Evolutionary conservation across 2,797 vertebrate genomes (phyloP), one percentile per base, ranked within the genome.

Genomic region (Chrosomus eos): DNA sequence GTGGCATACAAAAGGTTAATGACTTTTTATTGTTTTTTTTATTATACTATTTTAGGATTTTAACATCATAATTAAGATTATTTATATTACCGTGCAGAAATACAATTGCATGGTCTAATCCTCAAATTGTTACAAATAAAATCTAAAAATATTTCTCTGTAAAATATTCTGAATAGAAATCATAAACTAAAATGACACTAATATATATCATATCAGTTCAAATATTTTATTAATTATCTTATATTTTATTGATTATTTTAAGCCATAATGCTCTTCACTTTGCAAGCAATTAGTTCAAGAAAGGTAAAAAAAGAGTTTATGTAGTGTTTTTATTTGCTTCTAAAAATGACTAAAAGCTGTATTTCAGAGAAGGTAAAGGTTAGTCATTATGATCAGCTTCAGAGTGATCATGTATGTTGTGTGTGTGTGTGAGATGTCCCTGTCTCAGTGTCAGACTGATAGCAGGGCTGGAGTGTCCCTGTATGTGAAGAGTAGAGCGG

Each of bases 401-500:
- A 74, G 45, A 31, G 18, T 51, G 2, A 19, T 21, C 18, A 51
- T 53, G 23, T 33, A 51, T 48, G 40, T n/a, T 2, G 33, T 38
- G 36, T 51, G 14, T 62, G 74, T 58, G 33, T 18, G 3, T 43
- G 4, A 26, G n/a, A 71, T 43, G 62, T 60, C 9, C 38, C 7
- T 19, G 33, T 53, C 45, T 55, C 26, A 5, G 40, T 28, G 28
- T 58, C 48, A 66, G 33, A 51, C 19, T 68, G 58, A 45, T 33
- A 74, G 81, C 33, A 82, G 75, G 81, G 60, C 71, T 91, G 86
- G 89, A 62, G 60, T 40, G 89, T 91, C 94, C 91, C 91, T 81
- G 90, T 91, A 91, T 94, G 92, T 93, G 90, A 91, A 48, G 45
- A 48, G 16, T 14, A 92, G 92, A 90, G 92, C 91, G 90, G 91